Evolutionary conservation across 1,140 invertebrate genomes (phyloP), one percentile per base, ranked within the genome.

Genomic region (Camponotus floridanus): DNA sequence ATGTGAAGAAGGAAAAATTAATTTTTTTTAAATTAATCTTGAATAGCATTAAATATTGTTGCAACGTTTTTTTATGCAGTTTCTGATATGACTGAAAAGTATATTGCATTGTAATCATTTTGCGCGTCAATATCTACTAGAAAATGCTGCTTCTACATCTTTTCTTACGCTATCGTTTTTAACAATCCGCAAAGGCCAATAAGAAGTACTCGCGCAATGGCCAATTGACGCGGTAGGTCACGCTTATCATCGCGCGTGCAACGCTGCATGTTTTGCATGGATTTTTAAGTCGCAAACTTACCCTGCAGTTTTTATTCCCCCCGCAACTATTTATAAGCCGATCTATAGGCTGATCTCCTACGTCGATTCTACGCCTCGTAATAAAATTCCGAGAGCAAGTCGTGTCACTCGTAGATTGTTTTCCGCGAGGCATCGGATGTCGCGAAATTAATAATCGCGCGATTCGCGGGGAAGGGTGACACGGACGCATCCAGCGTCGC

Each of bases 401-500:
- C 76, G 67, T 48, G 57, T 36, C 55, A 65, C 62, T 73, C 74
- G 79, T 74, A 87, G 87, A 88, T 88, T 78, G 83, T 39, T 45
- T 57, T 18, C 59, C 42, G 65, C 80, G 86, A 88, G 85, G 80
- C 70, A 87, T 88, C 80, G 70, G 71, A 70, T 48, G 55, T 71
- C 76, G 65, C 21, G 67, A 81, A 70, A 90, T 90, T 87, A 90
- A 90, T 90, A 90, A 89, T 89, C 85, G 79, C 31, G 42, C 31
- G 33, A 90, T 87, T 89, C 85, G 79, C 31, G 42, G 48, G 33
- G 71, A 39, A 57, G 55, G 65, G 86, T 59, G 67, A 86, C 83
- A 71, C 48, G 83, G 26, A 88, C 91, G 88, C 91, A 92, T 92
- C 80, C 91, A 94, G 92, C 92, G 93, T 93, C 88, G 91, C 85